These are phyloP conservation scores for Condylura cristata DNA, from an alignment of 2,113 vertebrate genomes.

Conservation along the genomic window DNA sequence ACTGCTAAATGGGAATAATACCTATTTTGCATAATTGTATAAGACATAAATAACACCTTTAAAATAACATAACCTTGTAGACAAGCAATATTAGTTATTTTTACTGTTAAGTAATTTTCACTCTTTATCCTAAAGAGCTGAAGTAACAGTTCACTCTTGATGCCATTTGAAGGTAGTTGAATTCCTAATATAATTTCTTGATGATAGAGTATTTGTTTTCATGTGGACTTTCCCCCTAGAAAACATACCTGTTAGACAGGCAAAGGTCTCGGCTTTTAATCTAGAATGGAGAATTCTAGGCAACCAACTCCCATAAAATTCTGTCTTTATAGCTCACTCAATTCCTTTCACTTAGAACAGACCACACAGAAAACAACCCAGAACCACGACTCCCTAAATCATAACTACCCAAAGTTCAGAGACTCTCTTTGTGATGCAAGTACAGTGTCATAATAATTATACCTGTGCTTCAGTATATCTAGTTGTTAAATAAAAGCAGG, in stretches of 20 bases:
- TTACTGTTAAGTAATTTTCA: not conserved
- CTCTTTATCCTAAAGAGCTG: not conserved
- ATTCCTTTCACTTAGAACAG: not conserved
- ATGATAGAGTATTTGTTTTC: not conserved
- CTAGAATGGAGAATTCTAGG: not conserved
- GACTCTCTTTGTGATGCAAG: constrained; percentile 24
- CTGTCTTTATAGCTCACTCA: not conserved
- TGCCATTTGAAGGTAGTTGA: not conserved
- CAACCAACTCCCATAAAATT: not conserved
- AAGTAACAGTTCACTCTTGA: not conserved
- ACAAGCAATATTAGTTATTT: not conserved
- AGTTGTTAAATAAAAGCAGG: constrained; percentile 40
- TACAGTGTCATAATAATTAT: constrained; percentile 21
- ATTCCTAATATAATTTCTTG: constrained; percentile 8
- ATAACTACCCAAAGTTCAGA: not conserved
- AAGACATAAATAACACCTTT: not conserved
- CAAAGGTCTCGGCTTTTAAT: not conserved
- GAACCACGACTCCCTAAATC: not conserved
- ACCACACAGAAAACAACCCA: not conserved
- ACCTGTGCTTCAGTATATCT: constrained; percentile 13
- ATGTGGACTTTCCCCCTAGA: not conserved
- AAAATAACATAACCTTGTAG: not conserved
- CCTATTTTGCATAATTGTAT: not conserved
- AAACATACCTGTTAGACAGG: not conserved
- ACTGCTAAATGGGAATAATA: not conserved